A percentile compares a stretch with the other conserved stretches of the same genome.
Conservation (phyloP, 1,140 invertebrate genomes). For the Pectinophora gossypiella region DNA sequence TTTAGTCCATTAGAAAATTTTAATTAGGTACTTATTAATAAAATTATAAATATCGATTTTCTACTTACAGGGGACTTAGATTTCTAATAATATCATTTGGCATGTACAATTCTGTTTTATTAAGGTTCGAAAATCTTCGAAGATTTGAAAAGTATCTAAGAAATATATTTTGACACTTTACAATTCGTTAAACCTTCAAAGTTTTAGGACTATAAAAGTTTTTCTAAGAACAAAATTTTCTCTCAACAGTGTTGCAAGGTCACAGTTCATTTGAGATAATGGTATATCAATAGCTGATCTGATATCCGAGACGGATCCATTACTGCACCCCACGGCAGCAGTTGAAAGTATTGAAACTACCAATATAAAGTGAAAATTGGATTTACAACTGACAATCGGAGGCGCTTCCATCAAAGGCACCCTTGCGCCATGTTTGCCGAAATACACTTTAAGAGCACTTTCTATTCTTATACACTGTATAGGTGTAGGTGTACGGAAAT, state of each 20-base stretch:
- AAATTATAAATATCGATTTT: too few species aligned
- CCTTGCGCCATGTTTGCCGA: slow-evolving; percentile 60
- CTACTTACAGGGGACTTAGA: too few species aligned
- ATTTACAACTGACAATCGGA: slow-evolving; percentile 69
- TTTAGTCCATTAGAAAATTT: too few species aligned
- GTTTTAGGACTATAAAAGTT: too few species aligned
- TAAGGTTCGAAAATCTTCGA: too few species aligned
- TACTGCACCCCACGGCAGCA: slow-evolving; percentile 37
- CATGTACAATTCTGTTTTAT: too few species aligned
- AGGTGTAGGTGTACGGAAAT: neutral
- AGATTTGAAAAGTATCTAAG: too few species aligned
- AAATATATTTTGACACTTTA: too few species aligned
- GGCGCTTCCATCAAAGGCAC: slow-evolving; percentile 61
- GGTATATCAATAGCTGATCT: neutral
- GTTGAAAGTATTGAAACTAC: slow-evolving; percentile 33
- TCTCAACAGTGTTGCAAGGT: neutral
- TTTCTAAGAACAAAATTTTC: neutral
- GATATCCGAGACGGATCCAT: neutral
- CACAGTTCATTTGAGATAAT: neutral
- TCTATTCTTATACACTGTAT: slow-evolving; percentile 37
- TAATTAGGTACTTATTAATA: too few species aligned
- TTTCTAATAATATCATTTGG: too few species aligned
- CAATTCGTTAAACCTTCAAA: too few species aligned
- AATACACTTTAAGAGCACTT: slow-evolving; percentile 57
- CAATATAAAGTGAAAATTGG: slow-evolving; percentile 69